These are phyloP conservation scores for Chloebia gouldiae DNA, from an alignment of 2,113 vertebrate species.

Conservation along the genomic window DNA sequence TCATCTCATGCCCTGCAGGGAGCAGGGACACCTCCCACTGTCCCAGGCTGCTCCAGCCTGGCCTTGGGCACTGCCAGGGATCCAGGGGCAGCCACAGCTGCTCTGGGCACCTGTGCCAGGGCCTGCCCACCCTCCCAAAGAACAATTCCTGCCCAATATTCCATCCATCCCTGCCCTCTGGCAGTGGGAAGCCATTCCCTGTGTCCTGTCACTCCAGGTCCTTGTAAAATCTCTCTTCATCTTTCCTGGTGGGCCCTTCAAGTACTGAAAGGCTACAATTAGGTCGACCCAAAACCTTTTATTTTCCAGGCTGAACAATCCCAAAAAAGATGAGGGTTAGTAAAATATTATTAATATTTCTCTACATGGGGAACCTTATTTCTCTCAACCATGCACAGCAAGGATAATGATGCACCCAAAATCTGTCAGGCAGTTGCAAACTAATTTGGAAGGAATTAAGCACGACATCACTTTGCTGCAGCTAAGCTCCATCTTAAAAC, in stretches of 20 bases:
- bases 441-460: not conserved
- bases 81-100: not conserved
- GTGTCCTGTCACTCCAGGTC: not conserved
- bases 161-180: not conserved
- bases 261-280: not conserved
- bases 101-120: not conserved
- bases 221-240: not conserved
- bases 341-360: not conserved
- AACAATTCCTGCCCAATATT: not conserved
- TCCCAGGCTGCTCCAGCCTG: not conserved
- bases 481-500: not conserved
- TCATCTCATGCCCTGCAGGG: not conserved
- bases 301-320: not conserved
- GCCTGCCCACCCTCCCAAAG: accelerated
- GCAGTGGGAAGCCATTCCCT: not conserved
- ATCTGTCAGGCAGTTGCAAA: not conserved
- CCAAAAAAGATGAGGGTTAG: not conserved
- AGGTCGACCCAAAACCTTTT: not conserved
- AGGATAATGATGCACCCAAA: not conserved
- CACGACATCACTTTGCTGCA: not conserved
- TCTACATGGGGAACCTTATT: not conserved
- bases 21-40: not conserved
- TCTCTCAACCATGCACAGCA: not conserved
- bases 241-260: not conserved
- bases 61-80: not conserved